Evolutionary conservation across 2,113 vertebrate genomes (phyloP), one percentile per base, ranked within the genome.

Genomic region (Cardinalis cardinalis): DNA sequence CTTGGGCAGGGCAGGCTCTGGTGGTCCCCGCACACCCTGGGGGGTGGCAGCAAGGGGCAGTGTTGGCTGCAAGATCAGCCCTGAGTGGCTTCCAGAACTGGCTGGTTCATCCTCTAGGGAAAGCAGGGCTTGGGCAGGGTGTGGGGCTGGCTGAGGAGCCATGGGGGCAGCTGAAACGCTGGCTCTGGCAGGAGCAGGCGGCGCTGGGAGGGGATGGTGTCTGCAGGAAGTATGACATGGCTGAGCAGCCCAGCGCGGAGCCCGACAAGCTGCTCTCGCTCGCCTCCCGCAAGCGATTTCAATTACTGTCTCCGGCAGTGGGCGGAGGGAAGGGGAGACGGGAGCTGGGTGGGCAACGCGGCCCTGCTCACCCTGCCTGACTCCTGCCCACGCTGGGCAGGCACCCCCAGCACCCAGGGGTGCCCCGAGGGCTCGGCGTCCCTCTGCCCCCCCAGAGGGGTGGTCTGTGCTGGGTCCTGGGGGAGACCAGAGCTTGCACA

Each of bases 171-270:
- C 26, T 3, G 17, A 28, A 26, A 28, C n/a, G 64, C 46, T 5
- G 17, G 43, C 34, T 58, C 25, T 0, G 3, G 64, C 7, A 2
- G 55, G n/a, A 87, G 61, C 75, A 28, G 63, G 64, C 3, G 0
- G 76, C 28, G 92, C 94, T 91, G 94, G 95, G 92, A 73, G 92
- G 94, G 94, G 91, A 90, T 58, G 92, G 94, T 92, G 96, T 91
- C 92, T 88, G 93, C 59, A 34, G 95, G 96, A 95, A 96, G 84
- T 91, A 70, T 88, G 94, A 92, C 95, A 84, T 84, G 91, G 95
- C 95, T 92, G 92, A 96, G 96, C 96, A 96, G 96, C 96, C 95
- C 92, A 86, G 77, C 64, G 55, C 46, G 1, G 87, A 96, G 95
- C 90, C 81, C 69, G 31, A 80, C 81, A 7, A 85, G 84, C 88